Conservation (phyloP, 35 echinoderm and acorn worm species). For the Patiria miniata region DNA sequence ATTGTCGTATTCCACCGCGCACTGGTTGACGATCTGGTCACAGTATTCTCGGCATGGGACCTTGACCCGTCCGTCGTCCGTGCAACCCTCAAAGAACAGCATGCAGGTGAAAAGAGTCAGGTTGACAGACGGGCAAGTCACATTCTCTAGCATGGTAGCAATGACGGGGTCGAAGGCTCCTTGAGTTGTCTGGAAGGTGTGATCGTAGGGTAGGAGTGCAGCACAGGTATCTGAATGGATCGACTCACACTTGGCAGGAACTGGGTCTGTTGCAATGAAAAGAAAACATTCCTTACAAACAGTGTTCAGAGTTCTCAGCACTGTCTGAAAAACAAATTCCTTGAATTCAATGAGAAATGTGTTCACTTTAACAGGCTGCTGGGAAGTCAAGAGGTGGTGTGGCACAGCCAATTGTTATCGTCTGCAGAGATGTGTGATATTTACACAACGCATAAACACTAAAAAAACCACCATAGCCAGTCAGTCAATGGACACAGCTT, state of each 20-base stretch:
- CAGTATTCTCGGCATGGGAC: not conserved
- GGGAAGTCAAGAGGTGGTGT: too few species aligned
- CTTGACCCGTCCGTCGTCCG: not conserved
- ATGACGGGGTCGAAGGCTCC: slow-evolving; percentile 1
- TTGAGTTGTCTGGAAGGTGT: slow-evolving; percentile 24
- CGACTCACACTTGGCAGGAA: slow-evolving; percentile 15
- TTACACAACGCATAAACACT: too few species aligned
- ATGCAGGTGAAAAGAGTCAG: not conserved
- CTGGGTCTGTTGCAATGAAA: not conserved
- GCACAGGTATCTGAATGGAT: not conserved
- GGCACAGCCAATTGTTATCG: too few species aligned
- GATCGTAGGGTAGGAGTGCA: slow-evolving; percentile 9
- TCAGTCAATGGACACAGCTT: too few species aligned
- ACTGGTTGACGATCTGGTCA: not conserved
- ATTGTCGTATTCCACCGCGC: not conserved
- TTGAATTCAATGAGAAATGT: not conserved
- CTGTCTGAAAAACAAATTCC: not conserved
- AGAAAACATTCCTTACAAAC: too few species aligned
- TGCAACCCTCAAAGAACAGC: not conserved
- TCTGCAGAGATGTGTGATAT: too few species aligned
- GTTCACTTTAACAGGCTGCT: too few species aligned
- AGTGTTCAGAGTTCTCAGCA: too few species aligned
- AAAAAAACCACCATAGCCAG: too few species aligned
- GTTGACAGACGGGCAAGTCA: slow-evolving; percentile 15
- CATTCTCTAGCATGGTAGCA: not conserved